These are phyloP conservation scores for Gnathonemus longibarbis DNA, from an alignment of 2,113 vertebrate species.

Conservation along the genomic window DNA sequence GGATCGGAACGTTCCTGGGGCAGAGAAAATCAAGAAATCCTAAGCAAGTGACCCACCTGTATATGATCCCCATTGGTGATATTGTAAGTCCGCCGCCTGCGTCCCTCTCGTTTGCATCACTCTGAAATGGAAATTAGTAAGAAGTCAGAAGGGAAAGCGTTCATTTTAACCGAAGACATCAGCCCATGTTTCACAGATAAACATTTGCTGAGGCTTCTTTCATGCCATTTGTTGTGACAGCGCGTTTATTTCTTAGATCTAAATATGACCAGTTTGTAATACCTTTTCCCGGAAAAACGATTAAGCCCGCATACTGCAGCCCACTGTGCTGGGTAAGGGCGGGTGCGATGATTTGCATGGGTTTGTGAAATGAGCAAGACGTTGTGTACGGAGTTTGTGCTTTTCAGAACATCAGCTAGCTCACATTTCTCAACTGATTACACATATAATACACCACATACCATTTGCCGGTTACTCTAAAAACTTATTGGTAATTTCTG, in stretches of 20 bases:
- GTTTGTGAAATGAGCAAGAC: background rate
- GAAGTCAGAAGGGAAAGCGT: background rate
- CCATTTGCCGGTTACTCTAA: background rate
- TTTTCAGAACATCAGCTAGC: background rate
- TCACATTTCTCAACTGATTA: background rate
- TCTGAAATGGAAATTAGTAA: conserved; percentile 4
- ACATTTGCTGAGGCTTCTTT: background rate
- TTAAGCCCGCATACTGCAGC: background rate
- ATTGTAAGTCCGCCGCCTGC: conserved; percentile 9
- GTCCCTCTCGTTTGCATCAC: background rate
- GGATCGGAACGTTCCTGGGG: background rate
- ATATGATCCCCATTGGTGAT: background rate
- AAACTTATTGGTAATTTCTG: background rate
- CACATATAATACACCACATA: background rate
- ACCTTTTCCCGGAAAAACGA: background rate
- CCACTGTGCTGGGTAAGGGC: background rate
- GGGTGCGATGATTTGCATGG: conserved; percentile 7
- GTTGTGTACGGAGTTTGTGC: background rate
- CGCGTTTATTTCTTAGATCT: background rate
- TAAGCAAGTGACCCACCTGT: conserved; percentile 17
- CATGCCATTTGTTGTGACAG: background rate
- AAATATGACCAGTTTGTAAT: background rate
- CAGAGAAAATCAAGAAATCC: background rate
- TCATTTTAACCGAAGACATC: background rate
- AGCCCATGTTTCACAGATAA: background rate